These are phyloP conservation scores for Acleris sparsana DNA, from an alignment of 2,888 invertebrate species.

Conservation along the genomic window DNA sequence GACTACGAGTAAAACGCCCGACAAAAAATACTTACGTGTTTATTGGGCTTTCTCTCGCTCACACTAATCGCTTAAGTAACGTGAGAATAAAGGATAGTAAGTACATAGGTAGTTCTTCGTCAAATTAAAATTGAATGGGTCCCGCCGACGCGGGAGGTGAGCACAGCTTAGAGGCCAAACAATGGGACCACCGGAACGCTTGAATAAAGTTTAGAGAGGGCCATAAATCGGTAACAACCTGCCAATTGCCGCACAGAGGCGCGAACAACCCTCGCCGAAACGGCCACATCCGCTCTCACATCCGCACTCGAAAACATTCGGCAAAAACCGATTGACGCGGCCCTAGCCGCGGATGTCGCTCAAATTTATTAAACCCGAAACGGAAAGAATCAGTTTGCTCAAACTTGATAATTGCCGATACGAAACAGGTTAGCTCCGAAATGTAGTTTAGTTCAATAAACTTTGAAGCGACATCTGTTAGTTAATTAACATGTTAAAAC, in stretches of 20 bases:
- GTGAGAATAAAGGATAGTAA: slow-evolving; percentile 13
- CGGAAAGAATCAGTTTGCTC: slow-evolving; percentile 18
- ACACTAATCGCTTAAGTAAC: slow-evolving; percentile 3
- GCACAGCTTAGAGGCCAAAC: slow-evolving; percentile 49
- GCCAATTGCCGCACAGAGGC: slow-evolving; percentile 82
- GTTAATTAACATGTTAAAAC: slow-evolving; percentile 28
- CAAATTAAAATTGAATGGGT: slow-evolving; percentile 27
- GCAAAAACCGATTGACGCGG: slow-evolving; percentile 41
- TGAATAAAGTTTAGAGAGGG: slow-evolving; percentile 79
- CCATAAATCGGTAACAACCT: slow-evolving; percentile 77
- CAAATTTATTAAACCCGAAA: slow-evolving; percentile 17
- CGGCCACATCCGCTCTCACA: slow-evolving; percentile 77
- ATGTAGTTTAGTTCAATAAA: slow-evolving; percentile 30
- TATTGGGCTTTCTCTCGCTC: slow-evolving; percentile 6
- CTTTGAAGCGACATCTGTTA: slow-evolving; percentile 22
- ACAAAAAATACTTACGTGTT: background rate
- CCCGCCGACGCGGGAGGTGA: slow-evolving; percentile 33
- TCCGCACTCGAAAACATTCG: slow-evolving; percentile 73
- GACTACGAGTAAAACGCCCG: background rate
- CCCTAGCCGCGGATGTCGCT: slow-evolving; percentile 25
- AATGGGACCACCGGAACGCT: slow-evolving; percentile 80
- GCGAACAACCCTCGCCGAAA: slow-evolving; percentile 71
- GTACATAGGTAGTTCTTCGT: background rate
- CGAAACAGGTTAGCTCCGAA: slow-evolving; percentile 14
- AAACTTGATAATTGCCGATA: slow-evolving; percentile 22